Conservation (phyloP, 2,113 vertebrate genomes). For the Gymnorhina tibicen region DNA sequence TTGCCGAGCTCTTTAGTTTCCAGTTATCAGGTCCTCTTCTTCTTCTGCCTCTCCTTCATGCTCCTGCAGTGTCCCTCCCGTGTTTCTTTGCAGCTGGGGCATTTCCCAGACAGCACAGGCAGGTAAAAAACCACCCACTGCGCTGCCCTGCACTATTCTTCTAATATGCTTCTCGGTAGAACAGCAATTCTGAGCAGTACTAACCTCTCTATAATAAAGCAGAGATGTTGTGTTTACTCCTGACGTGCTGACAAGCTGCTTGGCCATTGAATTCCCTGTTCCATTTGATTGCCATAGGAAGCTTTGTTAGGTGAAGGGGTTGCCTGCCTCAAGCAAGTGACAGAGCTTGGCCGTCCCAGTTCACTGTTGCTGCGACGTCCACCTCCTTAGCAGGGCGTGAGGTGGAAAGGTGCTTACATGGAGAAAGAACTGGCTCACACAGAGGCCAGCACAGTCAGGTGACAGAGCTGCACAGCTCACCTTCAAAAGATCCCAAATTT, state of each 20-base stretch:
- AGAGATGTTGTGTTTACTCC: background rate
- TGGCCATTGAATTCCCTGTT: background rate
- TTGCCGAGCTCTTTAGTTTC: background rate
- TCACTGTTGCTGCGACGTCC: background rate
- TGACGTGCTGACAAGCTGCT: background rate
- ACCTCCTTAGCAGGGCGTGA: background rate
- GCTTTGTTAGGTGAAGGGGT: background rate
- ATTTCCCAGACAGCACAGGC: background rate
- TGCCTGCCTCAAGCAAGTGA: background rate
- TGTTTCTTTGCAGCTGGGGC: background rate
- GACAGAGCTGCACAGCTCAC: background rate
- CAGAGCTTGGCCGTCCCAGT: background rate
- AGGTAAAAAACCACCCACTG: background rate
- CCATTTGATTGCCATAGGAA: background rate
- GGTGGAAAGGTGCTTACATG: background rate
- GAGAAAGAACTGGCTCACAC: background rate
- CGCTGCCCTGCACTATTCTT: background rate
- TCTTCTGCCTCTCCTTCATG: background rate
- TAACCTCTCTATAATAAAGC: background rate
- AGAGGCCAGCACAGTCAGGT: background rate
- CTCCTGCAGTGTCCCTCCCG: fast-evolving
- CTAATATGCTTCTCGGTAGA: background rate
- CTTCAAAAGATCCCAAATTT: background rate
- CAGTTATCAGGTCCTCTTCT: background rate
- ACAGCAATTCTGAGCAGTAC: background rate